Conservation (phyloP, 2,888 invertebrate genomes). For the Proisotoma minuta region DNA sequence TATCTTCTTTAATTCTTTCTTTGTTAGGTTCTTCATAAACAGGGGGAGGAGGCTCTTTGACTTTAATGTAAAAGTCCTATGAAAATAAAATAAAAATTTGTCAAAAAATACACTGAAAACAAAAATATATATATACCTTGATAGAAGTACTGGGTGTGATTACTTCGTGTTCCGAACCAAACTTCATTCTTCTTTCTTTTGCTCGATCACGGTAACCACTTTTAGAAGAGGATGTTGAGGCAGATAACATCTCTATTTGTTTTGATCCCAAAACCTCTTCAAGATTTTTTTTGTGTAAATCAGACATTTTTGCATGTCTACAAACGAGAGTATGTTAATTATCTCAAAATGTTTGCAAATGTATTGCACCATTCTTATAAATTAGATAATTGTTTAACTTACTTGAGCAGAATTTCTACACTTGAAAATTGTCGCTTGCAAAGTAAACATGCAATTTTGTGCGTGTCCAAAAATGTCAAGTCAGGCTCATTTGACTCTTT, state of each 20-base stretch:
- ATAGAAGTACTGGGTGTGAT: slow-evolving; percentile 56
- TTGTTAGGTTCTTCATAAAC: slow-evolving; percentile 57
- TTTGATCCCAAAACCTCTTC: slow-evolving; percentile 54
- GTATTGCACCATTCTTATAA: no score
- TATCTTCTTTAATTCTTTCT: slow-evolving; percentile 73
- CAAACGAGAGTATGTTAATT: slow-evolving; percentile 15
- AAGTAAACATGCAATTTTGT: slow-evolving; percentile 83
- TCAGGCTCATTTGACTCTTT: no score
- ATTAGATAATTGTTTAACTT: no score
- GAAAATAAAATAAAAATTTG: no score
- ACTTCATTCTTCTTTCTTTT: slow-evolving; percentile 88
- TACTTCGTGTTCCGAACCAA: slow-evolving; percentile 56
- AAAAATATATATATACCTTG: slow-evolving; percentile 51
- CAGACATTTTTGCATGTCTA: slow-evolving; percentile 86
- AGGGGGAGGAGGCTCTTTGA: slow-evolving; percentile 53
- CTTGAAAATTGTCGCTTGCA: slow-evolving; percentile 93
- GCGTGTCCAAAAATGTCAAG: slow-evolving; percentile 74
- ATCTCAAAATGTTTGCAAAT: no score
- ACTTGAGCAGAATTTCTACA: slow-evolving; percentile 71
- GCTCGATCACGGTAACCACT: slow-evolving; percentile 83
- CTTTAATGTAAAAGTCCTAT: slow-evolving; percentile 60
- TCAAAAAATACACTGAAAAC: neutral
- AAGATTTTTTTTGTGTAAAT: slow-evolving; percentile 87
- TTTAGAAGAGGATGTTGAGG: neutral
- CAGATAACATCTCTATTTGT: slow-evolving; percentile 42